phyloP scores from a whole-genome alignment of 2,888 invertebrate species.

The Acanthosepion lycidas region DNA sequence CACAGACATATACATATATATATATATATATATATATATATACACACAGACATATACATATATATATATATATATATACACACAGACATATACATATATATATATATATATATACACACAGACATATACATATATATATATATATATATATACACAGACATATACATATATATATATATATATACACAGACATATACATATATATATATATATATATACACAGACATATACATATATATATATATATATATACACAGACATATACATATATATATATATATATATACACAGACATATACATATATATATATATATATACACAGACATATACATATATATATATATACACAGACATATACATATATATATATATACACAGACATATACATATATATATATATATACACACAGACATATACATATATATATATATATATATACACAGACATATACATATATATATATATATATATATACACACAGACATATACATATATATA shows the following conservation, averaged over 20 bases:
- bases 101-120: too few species aligned
- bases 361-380: slow-evolving; percentile 37
- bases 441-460: too few species aligned
- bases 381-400: slow-evolving; percentile 36
- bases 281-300: slow-evolving; percentile 8
- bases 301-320: slow-evolving; percentile 34
- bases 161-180: slow-evolving; percentile 16
- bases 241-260: slow-evolving; percentile 15
- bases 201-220: background rate
- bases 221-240: background rate
- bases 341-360: slow-evolving; percentile 34
- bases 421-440: too few species aligned
- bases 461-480: too few species aligned
- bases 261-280: slow-evolving; percentile 40
- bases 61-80: too few species aligned
- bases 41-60: too few species aligned
- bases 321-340: background rate
- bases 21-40: too few species aligned
- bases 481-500: too few species aligned
- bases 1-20: too few species aligned
- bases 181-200: background rate
- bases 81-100: too few species aligned
- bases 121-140: background rate
- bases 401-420: background rate
- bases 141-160: background rate